Evolutionary conservation across 2,113 vertebrate species (phyloP), one percentile per base, ranked within the genome.

Genomic region (Uria lomvia): DNA sequence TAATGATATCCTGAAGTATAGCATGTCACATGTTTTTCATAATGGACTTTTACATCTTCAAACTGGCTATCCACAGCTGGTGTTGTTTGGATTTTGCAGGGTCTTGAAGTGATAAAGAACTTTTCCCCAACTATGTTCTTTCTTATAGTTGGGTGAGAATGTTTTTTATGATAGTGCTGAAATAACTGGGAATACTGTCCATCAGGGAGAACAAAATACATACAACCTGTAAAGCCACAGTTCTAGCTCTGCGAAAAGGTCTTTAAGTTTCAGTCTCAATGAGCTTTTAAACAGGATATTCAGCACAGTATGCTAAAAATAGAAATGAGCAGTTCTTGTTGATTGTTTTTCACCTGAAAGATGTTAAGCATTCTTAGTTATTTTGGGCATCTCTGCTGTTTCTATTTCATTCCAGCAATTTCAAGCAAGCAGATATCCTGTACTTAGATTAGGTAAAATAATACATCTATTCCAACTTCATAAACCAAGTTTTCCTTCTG

Each of bases 51-150:
- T 42, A n/a, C 47, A 6, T 80, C 12, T 71, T 87, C 14, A 50
- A 38, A 84, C 72, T 47, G 24, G 1, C 9, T 56, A 16, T 32
- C 12, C 0, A 0, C 8, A n/a, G 7, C 2, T 67, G 8, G 3
- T 52, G 9, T 0, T 0, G 15, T 49, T 42, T 52, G 62, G 20
- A 6, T 40, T 63, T 76, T 24, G 12, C 36, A 58, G 27, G 11
- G 27, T 26, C 7, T 49, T 67, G 11, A 6, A 58, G 20, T 1
- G 1, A 76, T 19, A 27, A 71, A 53, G 36, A 26, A 9, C 4
- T 32, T 63, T 49, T 15, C 4, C 22, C 4, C 5, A 27, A 5
- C 5, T 71, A 56, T 84, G 27, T 15, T 36, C 12, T 32, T 78
- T 47, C 34, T 49, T 38, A 40, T 49, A 32, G 53, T 84, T 79